These are phyloP conservation scores for Probosciger aterrimus DNA, from an alignment of 2,113 vertebrate species.

Conservation along the genomic window DNA sequence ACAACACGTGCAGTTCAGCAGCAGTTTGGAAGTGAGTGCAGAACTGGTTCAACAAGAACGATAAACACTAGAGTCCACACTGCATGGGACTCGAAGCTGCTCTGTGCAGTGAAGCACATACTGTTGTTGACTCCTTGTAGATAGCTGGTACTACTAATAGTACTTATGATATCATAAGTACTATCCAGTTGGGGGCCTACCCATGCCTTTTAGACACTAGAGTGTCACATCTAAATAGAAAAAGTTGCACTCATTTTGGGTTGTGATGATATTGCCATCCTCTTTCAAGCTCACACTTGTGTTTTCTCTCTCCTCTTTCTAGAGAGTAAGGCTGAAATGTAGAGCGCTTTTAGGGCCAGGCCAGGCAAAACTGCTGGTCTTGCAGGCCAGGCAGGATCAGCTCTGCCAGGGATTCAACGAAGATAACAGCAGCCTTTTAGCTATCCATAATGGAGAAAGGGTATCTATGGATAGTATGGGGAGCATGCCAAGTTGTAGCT, in stretches of 20 bases:
- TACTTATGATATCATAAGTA: not conserved
- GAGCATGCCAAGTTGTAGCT: not conserved
- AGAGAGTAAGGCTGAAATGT: not conserved
- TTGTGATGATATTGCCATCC: not conserved
- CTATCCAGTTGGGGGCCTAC: not conserved
- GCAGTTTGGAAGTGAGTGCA: not conserved
- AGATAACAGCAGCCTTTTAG: not conserved
- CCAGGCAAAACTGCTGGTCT: not conserved
- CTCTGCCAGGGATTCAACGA: not conserved
- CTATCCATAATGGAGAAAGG: not conserved
- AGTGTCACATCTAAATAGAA: not conserved
- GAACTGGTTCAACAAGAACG: not conserved
- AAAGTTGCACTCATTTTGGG: not conserved
- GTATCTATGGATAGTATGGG: not conserved
- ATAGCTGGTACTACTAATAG: not conserved
- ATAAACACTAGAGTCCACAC: not conserved
- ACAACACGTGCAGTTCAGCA: not conserved
- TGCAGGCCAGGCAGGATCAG: not conserved
- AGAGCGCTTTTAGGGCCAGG: not conserved
- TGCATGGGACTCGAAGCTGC: accelerated
- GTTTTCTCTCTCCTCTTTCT: not conserved
- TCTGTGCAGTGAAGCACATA: not conserved
- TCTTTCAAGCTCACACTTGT: not conserved
- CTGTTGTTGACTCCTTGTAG: not conserved
- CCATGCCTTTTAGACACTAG: not conserved